Evolutionary conservation across 2,113 vertebrate genomes (phyloP).

Genomic region (Mormyrus lacerda): DNA sequence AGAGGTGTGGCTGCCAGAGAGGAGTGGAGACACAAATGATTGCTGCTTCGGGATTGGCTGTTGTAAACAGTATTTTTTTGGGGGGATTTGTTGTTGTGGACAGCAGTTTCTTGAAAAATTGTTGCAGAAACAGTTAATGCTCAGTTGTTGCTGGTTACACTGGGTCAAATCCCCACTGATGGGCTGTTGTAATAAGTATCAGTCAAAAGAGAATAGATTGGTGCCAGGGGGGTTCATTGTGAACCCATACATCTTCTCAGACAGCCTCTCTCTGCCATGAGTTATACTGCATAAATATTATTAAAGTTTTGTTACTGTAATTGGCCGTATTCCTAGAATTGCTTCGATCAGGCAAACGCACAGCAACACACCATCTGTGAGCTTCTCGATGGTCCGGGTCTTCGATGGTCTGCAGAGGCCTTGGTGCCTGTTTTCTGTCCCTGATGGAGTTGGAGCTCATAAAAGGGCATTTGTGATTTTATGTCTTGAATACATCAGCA

Average conservation of each 20-base stretch:
- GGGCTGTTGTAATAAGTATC: background rate
- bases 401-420: background rate
- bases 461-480: background rate
- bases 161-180: background rate
- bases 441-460: background rate
- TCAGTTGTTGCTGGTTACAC: background rate
- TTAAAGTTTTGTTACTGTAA: slow-evolving; percentile 2
- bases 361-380: background rate
- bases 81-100: background rate
- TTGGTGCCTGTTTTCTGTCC: background rate
- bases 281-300: slow-evolving; percentile 7
- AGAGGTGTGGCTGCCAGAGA: background rate
- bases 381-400: background rate
- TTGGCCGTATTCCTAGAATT: background rate
- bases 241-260: background rate
- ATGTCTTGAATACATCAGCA: background rate
- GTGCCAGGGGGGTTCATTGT: background rate
- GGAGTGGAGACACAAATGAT: background rate
- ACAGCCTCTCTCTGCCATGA: background rate
- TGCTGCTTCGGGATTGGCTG: background rate
- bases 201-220: background rate
- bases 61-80: background rate
- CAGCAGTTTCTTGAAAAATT: background rate
- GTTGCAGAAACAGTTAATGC: background rate
- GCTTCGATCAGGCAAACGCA: background rate